Base-by-base conservation (phyloP, 2,888 invertebrate genomes). In the Lasioglossum marginatum region DNA sequence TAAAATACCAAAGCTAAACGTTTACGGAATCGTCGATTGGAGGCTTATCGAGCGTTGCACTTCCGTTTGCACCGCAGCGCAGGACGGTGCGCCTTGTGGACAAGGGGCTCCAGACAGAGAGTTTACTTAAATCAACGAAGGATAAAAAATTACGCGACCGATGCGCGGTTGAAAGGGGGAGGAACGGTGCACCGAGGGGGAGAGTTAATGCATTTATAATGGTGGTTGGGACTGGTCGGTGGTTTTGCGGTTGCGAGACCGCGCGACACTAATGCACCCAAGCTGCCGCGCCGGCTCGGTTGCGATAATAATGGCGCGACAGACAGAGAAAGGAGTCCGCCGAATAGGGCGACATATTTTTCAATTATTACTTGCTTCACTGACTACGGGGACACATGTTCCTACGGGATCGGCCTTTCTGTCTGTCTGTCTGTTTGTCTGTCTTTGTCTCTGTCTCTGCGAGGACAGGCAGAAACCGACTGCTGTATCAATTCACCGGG, bases 131-230 rank as follows among this genome's bases (percentile, higher is more conserved):
- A 63, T 79, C 75, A 80, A 81, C 66, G 73, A n/a, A 27, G 57
- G 71, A 70, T 45, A 79, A 78, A 86, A 86, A 85, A 83, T 89
- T 78, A 80, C 74, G 81, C 60, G 71, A 52, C 31, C 68, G 63
- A 75, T 27, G 57, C 63, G 45, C 31, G 80, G 81, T 76, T 76
- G 79, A 86, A 83, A 70, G 81, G 81, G 70, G 63, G 79, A 81
- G 86, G 86, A 73, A 80, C 70, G 66, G 19, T 23, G 37, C 23
- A 78, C 63, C 66, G 81, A 82, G 80, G 83, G 90, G 89, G 91
- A 87, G 90, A 91, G 91, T 93, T 94, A 94, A 94, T 94, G 95
- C 92, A 93, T 94, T 94, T 94, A 93, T 94, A 94, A 94, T 94
- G 92, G 93, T 90, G 87, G 89, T 88, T 85, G 87, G 91, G 92